Evolutionary conservation across 1,140 invertebrate species (phyloP), one percentile per base, ranked within the genome.

Genomic region (Drosophila pruinosa): DNA sequence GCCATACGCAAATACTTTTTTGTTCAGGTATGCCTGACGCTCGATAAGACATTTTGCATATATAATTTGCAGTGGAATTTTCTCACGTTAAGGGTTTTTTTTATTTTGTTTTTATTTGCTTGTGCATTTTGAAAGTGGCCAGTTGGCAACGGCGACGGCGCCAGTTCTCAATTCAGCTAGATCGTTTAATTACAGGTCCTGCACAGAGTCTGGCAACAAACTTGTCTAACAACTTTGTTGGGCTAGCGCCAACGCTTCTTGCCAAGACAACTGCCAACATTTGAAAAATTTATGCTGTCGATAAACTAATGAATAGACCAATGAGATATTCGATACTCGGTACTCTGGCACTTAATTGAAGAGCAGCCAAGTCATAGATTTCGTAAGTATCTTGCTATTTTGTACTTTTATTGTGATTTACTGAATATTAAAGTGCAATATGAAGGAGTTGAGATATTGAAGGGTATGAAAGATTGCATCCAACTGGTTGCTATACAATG

Each of bases 1-100:
- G 59, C 78, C 74, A 80, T 86, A 80, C 77, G 76, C 77, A 82
- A 85, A 86, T 86, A 77, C 81, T 88, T 82, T 83, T 88, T 75
- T 74, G 74, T 57, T 71, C 75, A 82, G 81, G 81, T 77, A 85
- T 85, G 77, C 77, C n/a, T 81, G 81, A 48, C 77, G 77, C 52
- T 74, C 58, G 80, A 86, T 85, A 85, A 74, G 64, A 76, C 81
- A 73, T 76, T 80, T 80, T 86, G 77, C 74, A 74, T 64, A 86
- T 86, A 86, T 62, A 65, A 86, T 86, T 74, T 68, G 48, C 73
- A 57, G 26, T 72, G 78, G 81, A 78, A 88, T 85, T 85, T 85
- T 85, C 82, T 85, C 81, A 85, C 82, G 78, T 83, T 73, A 68
- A 86, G 74, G 80, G 80, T 53, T 70, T 75, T 21, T 14, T 34